A percentile compares a stretch with the other conserved stretches of the same genome.
phyloP scores from a whole-genome alignment of 2,888 invertebrate species.

The Patella caerulea region DNA sequence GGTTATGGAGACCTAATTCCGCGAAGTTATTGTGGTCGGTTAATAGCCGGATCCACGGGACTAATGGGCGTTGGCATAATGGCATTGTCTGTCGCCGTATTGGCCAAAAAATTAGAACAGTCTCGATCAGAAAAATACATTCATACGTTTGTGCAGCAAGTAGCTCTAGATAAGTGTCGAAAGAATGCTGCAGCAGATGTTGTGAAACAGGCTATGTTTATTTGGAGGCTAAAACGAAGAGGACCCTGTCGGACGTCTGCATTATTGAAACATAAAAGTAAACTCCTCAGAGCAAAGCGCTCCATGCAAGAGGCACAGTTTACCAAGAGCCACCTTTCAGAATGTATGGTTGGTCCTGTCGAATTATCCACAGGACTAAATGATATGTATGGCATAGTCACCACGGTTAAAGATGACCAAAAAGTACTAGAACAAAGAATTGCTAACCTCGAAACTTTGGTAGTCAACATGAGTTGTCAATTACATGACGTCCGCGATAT shows the following conservation, averaged over 20 bases:
- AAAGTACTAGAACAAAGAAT: constrained; percentile 44
- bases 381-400: constrained; percentile 46
- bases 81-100: constrained; percentile 60
- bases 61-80: constrained; percentile 62
- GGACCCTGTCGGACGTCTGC: constrained; percentile 40
- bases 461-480: constrained; percentile 47
- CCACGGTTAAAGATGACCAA: constrained; percentile 48
- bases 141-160: constrained; percentile 57
- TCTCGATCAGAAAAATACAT: constrained; percentile 58
- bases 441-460: constrained; percentile 47
- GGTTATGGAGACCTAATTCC: constrained; percentile 64
- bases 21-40: constrained; percentile 55
- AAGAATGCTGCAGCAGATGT: constrained; percentile 54
- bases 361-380: constrained; percentile 54
- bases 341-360: constrained; percentile 51
- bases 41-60: constrained; percentile 55
- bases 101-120: constrained; percentile 61
- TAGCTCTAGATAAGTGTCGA: constrained; percentile 50
- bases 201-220: constrained; percentile 47
- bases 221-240: constrained; percentile 49
- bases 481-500: constrained; percentile 44
- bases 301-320: constrained; percentile 53
- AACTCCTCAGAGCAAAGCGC: constrained; percentile 49
- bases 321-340: constrained; percentile 47
- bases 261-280: constrained; percentile 48